phyloP scores from a whole-genome alignment of 1,140 invertebrate genomes.

The Dendroctonus ponderosae region DNA sequence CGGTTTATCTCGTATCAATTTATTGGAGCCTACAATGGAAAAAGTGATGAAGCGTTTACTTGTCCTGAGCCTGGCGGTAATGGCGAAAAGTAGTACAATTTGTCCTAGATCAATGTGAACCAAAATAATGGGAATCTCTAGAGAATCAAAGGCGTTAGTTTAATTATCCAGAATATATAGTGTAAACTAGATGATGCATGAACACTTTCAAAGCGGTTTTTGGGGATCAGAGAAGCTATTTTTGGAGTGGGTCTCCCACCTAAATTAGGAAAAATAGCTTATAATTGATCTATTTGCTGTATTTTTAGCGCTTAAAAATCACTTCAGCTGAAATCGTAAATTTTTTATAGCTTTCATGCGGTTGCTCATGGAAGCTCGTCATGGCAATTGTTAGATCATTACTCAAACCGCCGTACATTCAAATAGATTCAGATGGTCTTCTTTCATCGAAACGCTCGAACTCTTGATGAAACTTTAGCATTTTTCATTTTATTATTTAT shows the following conservation, averaged over 20 bases:
- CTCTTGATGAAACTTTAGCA: too few species aligned
- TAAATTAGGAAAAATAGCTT: not conserved
- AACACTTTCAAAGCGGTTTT: not conserved
- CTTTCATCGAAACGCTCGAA: not conserved
- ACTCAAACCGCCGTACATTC: not conserved
- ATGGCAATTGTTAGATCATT: not conserved
- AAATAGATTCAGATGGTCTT: not conserved
- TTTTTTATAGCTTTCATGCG: not conserved
- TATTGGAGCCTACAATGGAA: not conserved
- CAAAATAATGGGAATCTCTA: not conserved
- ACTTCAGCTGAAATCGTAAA: not conserved
- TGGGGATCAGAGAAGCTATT: not conserved
- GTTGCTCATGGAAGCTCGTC: not conserved
- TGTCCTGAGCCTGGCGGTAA: not conserved
- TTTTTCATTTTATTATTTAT: too few species aligned
- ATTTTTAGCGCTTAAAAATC: slow-evolving; percentile 1
- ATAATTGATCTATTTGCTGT: not conserved
- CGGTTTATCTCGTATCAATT: not conserved
- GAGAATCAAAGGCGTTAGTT: not conserved
- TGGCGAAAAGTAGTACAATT: not conserved
- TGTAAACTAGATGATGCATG: not conserved
- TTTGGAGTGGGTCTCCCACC: not conserved
- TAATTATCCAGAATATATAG: not conserved
- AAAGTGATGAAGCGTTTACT: not conserved
- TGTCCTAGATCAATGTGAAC: not conserved